Evolutionary conservation across 2,888 invertebrate genomes (phyloP).

Genomic region (Lordiphosa fenestrarum): DNA sequence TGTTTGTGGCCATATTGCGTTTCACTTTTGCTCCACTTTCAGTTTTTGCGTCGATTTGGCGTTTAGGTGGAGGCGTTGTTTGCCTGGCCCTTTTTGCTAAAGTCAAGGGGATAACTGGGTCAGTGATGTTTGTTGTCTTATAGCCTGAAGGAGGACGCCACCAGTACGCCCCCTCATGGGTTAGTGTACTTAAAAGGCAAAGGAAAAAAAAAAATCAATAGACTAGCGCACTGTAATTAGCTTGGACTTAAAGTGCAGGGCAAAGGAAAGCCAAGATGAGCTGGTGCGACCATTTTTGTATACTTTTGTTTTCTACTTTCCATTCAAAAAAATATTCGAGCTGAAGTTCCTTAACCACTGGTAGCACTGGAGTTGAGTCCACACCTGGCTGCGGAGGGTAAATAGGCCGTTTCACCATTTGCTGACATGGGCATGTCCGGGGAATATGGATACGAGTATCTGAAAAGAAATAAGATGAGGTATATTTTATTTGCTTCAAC

Average conservation of each 20-base stretch:
- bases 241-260: constrained; percentile 51
- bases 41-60: constrained; percentile 53
- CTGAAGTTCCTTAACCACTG: no score
- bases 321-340: background rate
- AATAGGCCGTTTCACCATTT: background rate
- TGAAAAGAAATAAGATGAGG: background rate
- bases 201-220: constrained; percentile 51
- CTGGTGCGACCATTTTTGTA: background rate
- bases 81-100: constrained; percentile 37
- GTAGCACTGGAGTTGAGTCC: no score
- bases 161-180: constrained; percentile 4
- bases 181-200: background rate
- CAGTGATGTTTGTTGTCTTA: constrained; percentile 45
- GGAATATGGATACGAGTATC: constrained; percentile 21
- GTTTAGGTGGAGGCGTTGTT: constrained; percentile 55
- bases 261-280: constrained; percentile 9
- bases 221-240: constrained; percentile 52
- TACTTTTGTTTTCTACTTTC: no score
- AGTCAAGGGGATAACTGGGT: constrained; percentile 53
- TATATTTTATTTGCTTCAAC: no score
- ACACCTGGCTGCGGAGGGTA: background rate
- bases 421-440: constrained; percentile 12
- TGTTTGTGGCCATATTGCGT: constrained; percentile 76
- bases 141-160: constrained; percentile 7
- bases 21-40: constrained; percentile 77